phyloP scores from a whole-genome alignment of 2,797 vertebrate species.

The Amblyraja radiata region DNA sequence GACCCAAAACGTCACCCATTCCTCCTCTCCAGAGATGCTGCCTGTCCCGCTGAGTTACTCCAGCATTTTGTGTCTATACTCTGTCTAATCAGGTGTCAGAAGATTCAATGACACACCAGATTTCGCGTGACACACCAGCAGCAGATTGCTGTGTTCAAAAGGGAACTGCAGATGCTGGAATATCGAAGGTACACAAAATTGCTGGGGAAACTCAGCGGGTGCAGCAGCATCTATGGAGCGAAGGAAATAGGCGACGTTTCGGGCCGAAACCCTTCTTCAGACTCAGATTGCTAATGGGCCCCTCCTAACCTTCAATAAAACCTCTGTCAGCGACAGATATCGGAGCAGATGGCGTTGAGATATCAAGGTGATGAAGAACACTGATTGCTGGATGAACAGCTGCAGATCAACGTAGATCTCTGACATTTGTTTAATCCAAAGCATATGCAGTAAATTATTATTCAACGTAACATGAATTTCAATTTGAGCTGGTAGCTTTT shows the following conservation, averaged over 20 bases:
- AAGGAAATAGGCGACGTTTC: too few species aligned
- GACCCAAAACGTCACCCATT: too few species aligned
- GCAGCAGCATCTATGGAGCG: too few species aligned
- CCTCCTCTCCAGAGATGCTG: too few species aligned
- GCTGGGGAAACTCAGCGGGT: too few species aligned
- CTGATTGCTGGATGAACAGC: background rate
- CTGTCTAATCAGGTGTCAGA: background rate
- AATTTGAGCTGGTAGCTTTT: background rate
- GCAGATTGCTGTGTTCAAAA: too few species aligned
- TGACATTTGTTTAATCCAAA: background rate
- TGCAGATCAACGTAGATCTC: background rate
- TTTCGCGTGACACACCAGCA: background rate
- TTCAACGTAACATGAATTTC: conserved; percentile 10
- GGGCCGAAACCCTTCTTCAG: too few species aligned
- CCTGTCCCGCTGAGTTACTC: too few species aligned
- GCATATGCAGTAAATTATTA: background rate
- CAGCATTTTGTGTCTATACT: too few species aligned
- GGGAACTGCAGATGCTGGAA: too few species aligned
- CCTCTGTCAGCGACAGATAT: background rate
- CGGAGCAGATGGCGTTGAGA: conserved; percentile 15
- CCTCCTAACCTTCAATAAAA: conserved; percentile 2
- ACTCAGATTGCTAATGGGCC: too few species aligned
- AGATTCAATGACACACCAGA: background rate
- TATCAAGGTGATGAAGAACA: background rate
- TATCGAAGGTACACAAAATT: too few species aligned